Evolutionary conservation across 2,797 vertebrate genomes (phyloP).

Genomic region (Balearica regulorum): DNA sequence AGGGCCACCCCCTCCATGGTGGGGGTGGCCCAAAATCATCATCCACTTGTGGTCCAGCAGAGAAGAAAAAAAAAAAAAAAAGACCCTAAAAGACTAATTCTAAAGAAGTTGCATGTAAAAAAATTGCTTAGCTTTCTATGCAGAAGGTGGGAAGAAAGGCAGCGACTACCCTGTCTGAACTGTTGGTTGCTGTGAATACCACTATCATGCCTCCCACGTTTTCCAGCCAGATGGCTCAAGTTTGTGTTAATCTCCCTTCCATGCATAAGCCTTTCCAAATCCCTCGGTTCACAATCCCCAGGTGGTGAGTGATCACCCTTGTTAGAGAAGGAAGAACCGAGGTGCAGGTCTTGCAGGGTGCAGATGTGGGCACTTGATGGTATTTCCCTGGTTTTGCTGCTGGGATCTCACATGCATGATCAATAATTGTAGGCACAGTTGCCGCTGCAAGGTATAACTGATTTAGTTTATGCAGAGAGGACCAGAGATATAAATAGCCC

Average conservation of each 20-base stretch:
- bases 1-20: fast-evolving
- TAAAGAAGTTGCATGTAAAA: background rate
- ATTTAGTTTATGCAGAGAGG: background rate
- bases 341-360: background rate
- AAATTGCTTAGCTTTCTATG: background rate
- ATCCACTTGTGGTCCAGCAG: background rate
- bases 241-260: background rate
- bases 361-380: background rate
- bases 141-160: background rate
- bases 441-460: background rate
- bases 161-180: background rate
- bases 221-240: background rate
- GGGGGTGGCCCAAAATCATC: too few species aligned
- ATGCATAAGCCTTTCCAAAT: background rate
- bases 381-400: background rate
- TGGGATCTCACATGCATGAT: background rate
- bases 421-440: background rate
- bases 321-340: background rate
- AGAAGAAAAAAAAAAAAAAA: background rate
- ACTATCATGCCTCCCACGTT: background rate
- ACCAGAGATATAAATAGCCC: constrained; percentile 14
- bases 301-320: background rate
- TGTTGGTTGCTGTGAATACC: background rate
- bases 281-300: background rate
- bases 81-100: background rate